Percentiles rank a stretch among this genome's conserved stretches.
Evolutionary conservation across 2,888 invertebrate genomes (phyloP).

Genomic region (Zootermopsis nevadensis): DNA sequence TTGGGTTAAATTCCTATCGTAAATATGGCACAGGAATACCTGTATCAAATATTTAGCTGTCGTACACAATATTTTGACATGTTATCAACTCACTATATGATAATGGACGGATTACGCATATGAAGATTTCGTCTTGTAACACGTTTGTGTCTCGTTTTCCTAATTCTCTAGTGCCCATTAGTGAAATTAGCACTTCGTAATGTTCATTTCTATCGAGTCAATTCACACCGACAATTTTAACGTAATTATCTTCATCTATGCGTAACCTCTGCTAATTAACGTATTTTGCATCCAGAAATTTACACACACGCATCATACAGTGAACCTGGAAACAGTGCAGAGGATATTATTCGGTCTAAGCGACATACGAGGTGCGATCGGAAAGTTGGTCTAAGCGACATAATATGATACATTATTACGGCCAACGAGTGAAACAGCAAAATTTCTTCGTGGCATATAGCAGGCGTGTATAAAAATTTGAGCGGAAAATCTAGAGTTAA

Average conservation of each 20-base stretch:
- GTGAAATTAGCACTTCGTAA: slow-evolving; percentile 3
- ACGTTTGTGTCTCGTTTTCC: neutral
- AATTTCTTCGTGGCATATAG: no score
- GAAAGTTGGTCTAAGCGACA: no score
- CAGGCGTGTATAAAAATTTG: no score
- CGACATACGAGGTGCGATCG: no score
- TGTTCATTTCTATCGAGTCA: neutral
- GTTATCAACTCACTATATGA: no score
- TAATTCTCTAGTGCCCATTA: neutral
- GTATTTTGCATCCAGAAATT: neutral
- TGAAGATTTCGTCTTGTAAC: neutral
- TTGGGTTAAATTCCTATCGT: no score
- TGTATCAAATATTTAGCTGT: neutral
- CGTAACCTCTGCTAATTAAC: neutral
- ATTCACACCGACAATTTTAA: slow-evolving; percentile 4
- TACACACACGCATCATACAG: neutral
- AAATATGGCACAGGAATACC: no score
- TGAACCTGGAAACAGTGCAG: neutral
- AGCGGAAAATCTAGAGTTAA: no score
- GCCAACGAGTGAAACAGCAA: no score
- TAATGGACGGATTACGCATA: neutral
- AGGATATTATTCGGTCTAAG: no score
- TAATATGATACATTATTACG: no score
- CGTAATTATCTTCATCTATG: neutral
- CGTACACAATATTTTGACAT: neutral